Percentiles rank a stretch among this genome's conserved stretches.
These are phyloP conservation scores for Geodia barretti DNA, from an alignment of 37 sponge, comb jelly and placozoan species.

Conservation along the genomic window DNA sequence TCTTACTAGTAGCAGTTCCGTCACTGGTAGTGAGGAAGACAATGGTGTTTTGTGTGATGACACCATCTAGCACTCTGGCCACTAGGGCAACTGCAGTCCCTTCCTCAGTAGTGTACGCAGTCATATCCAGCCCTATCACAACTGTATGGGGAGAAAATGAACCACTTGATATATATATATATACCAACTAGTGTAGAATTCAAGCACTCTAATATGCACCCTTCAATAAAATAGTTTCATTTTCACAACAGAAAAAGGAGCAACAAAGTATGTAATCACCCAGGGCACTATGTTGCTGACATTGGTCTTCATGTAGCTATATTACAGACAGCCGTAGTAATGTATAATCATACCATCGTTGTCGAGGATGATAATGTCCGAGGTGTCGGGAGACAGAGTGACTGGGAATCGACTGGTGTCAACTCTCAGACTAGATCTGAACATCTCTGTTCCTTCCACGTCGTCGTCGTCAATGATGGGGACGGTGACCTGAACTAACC, in stretches of 20 bases:
- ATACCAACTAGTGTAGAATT: no score
- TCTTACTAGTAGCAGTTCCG: constrained; percentile 4
- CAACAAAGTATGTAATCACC: no score
- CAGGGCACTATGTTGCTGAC: no score
- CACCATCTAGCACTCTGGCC: neutral
- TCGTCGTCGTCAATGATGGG: neutral
- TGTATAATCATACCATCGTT: constrained; percentile 45
- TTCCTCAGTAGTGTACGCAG: neutral
- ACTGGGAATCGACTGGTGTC: neutral
- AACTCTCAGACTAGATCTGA: neutral
- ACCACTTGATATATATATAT: no score
- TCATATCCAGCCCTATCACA: neutral
- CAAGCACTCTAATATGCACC: no score
- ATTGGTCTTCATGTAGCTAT: no score
- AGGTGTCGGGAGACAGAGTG: neutral
- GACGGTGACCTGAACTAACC: neutral
- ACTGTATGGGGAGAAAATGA: neutral
- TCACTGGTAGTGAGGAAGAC: neutral
- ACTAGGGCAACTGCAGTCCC: neutral
- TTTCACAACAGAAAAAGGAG: neutral
- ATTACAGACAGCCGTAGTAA: no score
- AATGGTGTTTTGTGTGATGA: neutral
- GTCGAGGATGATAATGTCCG: constrained; percentile 8
- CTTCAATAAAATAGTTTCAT: no score
- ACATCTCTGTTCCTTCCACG: neutral